phyloP scores from a whole-genome alignment of 2,888 invertebrate genomes.

The Drosophila birchii region DNA sequence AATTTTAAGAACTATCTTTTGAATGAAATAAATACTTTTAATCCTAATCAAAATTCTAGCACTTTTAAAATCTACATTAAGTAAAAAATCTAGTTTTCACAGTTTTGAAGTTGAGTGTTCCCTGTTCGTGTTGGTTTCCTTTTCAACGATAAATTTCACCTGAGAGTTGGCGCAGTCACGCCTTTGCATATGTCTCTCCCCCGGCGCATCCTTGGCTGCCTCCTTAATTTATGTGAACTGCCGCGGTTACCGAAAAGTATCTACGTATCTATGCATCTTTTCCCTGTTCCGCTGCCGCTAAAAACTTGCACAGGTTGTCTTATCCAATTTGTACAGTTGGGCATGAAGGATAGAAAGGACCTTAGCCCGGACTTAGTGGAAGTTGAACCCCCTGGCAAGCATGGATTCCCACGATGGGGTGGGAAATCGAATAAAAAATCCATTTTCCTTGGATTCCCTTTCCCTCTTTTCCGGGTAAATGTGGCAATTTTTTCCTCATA shows the following conservation, averaged over 20 bases:
- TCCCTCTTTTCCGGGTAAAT: constrained; percentile 45
- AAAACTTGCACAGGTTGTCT: constrained; percentile 46
- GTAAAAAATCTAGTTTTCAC: not conserved
- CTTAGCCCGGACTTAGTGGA: constrained; percentile 44
- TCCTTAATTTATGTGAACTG: constrained; percentile 70
- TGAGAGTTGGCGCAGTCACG: constrained; percentile 73
- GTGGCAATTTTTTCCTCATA: constrained; percentile 77
- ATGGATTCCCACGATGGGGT: constrained; percentile 32
- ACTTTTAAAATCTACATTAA: not conserved
- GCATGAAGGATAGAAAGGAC: constrained; percentile 25
- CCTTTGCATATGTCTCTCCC: constrained; percentile 79
- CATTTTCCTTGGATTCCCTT: constrained; percentile 53
- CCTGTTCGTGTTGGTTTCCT: constrained; percentile 36
- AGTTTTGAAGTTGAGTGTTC: constrained; percentile 50
- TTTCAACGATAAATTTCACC: constrained; percentile 76
- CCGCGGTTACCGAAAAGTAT: constrained; percentile 28
- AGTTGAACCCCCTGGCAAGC: constrained; percentile 13
- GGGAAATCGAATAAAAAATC: constrained; percentile 68
- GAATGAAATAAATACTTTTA: not conserved
- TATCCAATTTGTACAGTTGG: constrained; percentile 49
- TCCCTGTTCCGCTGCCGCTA: constrained; percentile 5
- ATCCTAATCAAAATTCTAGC: too few relatives aligned
- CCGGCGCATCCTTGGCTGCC: constrained; percentile 17
- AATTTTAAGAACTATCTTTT: not conserved
- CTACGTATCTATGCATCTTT: constrained; percentile 39